Evolutionary conservation across 2,888 invertebrate genomes (phyloP), one percentile per base, ranked within the genome.

Genomic region (Sicus ferrugineus): DNA sequence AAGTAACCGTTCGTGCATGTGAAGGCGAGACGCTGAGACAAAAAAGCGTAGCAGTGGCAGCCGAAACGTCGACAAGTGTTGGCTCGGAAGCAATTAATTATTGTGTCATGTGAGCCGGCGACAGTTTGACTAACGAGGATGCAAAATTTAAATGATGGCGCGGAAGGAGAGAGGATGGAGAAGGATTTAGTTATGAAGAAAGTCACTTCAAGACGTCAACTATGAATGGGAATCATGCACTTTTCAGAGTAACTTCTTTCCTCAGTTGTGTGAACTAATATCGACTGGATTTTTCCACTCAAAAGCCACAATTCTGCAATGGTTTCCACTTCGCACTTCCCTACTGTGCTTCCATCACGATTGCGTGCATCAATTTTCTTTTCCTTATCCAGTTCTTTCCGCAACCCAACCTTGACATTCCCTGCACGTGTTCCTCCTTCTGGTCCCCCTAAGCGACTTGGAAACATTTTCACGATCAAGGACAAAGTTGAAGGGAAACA

Each of bases 381-480:
- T 46, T 46, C 46, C 7, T 46, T 19, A 3, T 46, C 7, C 46
- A 4, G 46, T 46, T 6, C 7, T 16, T 21, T 26, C 23, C 7
- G 9, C 54, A 54, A 21, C 16, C 26, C 54, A 61, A 31, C 71
- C 71, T 69, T 72, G 71, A 67, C 59, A 59, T 59, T 64, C 50
- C 69, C 50, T 52, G 19, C 23, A 38, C 19, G 50, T 59, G 38
- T 56, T 62, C 61, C 61, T 64, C 16, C 54, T 16, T 23, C 28
- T 5, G 14, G 7, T 26, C 28, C 19, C 48, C 58, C 48, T 58
- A 31, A 21, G n/a, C 6, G n/a, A 70, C n/a, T n/a, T n/a, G n/a
- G n/a, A n/a, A n/a, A n/a, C n/a, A n/a, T n/a, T 58, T 72, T 70
- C 72, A 72, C 69, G 68, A 70, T 72, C 72, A 72, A 70, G 70